Evolutionary conservation across 2,113 vertebrate species (phyloP).

Genomic region (Oxyura jamaicensis): DNA sequence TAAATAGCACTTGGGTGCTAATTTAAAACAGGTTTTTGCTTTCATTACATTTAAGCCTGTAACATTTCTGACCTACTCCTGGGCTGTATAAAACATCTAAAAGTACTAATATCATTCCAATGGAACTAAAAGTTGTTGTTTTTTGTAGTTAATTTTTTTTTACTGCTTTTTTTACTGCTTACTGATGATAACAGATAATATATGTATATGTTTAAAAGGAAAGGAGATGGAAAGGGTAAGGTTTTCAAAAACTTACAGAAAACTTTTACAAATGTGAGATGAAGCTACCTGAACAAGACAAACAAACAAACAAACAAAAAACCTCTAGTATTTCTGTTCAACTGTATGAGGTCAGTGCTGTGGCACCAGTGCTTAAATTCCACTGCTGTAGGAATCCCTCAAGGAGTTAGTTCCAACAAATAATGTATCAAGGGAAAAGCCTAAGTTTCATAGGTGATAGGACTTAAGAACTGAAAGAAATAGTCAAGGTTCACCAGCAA

Average conservation of each 20-base stretch:
- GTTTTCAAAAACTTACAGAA: neutral
- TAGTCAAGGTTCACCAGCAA: neutral
- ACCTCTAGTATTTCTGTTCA: neutral
- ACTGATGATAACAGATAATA: neutral
- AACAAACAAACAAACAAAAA: neutral
- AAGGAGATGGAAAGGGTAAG: neutral
- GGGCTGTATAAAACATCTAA: neutral
- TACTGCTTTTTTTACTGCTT: neutral
- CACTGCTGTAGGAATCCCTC: neutral
- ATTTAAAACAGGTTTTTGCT: neutral
- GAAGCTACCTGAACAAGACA: neutral
- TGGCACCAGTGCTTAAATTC: neutral
- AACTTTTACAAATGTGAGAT: neutral
- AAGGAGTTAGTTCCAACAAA: neutral
- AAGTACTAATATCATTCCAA: neutral
- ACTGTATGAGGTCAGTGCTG: neutral
- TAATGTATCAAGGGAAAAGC: constrained; percentile 3
- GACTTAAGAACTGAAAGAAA: neutral
- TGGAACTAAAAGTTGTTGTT: neutral
- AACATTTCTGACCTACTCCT: neutral
- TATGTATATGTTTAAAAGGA: too few relatives aligned
- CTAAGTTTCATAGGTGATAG: neutral
- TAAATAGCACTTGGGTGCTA: neutral
- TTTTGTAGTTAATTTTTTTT: neutral
- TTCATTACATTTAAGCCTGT: neutral